Percentiles rank a stretch among this genome's conserved stretches.
phyloP scores from a whole-genome alignment of 2,888 invertebrate genomes.

The Lithophane semibrunnea region DNA sequence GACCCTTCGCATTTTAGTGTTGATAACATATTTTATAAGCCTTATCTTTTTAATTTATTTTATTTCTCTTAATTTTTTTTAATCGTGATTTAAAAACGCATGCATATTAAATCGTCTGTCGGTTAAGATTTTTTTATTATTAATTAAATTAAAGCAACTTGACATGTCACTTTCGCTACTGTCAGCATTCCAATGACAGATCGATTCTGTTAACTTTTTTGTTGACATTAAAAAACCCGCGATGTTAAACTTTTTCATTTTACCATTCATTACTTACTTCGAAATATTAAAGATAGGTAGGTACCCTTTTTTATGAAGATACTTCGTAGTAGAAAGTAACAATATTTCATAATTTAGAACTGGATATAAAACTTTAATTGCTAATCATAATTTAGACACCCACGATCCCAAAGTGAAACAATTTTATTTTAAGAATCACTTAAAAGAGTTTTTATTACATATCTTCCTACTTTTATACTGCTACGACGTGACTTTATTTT shows the following conservation, averaged over 20 bases:
- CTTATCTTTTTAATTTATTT: conserved; percentile 14
- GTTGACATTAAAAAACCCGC: background rate
- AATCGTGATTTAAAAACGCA: background rate
- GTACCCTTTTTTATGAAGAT: conserved; percentile 4
- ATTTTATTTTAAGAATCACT: conserved; percentile 42
- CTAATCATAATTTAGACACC: conserved; percentile 56
- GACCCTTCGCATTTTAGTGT: conserved; percentile 50
- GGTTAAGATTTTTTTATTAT: background rate
- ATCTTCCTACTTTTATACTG: conserved; percentile 28
- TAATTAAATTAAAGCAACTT: conserved; percentile 16
- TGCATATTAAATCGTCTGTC: background rate
- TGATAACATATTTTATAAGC: conserved; percentile 7
- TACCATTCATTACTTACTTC: background rate
- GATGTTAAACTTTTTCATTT: background rate
- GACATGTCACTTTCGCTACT: conserved; percentile 40
- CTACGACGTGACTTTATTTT: conserved; percentile 29
- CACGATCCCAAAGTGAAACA: conserved; percentile 45
- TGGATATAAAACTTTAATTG: conserved; percentile 54
- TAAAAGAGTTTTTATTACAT: conserved; percentile 44
- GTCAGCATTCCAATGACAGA: conserved; percentile 9
- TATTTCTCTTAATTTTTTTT: conserved; percentile 4
- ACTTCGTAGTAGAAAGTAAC: conserved; percentile 21
- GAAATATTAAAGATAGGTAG: background rate
- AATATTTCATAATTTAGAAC: conserved; percentile 35
- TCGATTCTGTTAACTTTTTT: background rate